Conservation (phyloP, 1,140 invertebrate species). For the Atta colombica region DNA sequence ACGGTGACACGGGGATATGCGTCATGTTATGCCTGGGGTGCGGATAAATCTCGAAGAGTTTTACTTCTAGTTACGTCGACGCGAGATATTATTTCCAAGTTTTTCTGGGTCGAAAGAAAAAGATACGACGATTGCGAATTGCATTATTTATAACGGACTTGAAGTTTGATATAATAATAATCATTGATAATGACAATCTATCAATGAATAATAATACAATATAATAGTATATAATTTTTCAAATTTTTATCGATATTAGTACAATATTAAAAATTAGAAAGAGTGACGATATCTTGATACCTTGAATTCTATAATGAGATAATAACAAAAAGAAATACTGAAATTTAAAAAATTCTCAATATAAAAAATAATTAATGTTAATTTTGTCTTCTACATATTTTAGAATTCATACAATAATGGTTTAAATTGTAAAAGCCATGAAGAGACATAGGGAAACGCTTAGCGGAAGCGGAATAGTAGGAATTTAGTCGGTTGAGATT, state of each 20-base stretch:
- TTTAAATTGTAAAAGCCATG: neutral
- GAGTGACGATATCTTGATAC: too few species aligned
- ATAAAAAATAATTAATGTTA: neutral
- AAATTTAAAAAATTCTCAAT: neutral
- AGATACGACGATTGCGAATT: neutral
- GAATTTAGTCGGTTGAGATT: conserved; percentile 18
- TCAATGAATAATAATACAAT: too few species aligned
- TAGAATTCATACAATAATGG: neutral
- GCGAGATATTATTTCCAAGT: conserved; percentile 41
- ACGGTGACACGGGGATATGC: conserved; percentile 51
- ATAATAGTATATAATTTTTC: neutral
- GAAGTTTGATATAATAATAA: neutral
- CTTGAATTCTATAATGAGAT: neutral
- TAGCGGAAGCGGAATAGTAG: neutral
- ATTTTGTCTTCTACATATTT: neutral
- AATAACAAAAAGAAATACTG: neutral
- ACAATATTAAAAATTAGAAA: neutral
- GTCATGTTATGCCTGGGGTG: neutral
- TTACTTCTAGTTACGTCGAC: conserved; percentile 35
- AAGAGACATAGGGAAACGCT: conserved; percentile 3
- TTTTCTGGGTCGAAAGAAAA: neutral
- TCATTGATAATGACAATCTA: neutral
- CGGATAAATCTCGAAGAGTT: conserved; percentile 57
- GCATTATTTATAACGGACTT: neutral
- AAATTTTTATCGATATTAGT: too few species aligned